Conservation (phyloP, 2,888 invertebrate species). For the Netelia inedita region DNA sequence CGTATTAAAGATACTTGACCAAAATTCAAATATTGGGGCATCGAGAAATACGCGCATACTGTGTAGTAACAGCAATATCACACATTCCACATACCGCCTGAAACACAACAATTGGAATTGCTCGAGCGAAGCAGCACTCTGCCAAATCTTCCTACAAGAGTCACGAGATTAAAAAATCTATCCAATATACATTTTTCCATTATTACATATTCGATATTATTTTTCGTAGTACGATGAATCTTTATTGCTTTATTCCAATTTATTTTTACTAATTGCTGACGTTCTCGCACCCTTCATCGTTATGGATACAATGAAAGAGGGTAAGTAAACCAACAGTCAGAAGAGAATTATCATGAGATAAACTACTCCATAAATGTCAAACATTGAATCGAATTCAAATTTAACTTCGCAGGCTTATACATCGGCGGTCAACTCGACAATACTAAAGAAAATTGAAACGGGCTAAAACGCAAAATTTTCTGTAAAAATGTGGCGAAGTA, state of each 20-base stretch:
- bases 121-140: background rate
- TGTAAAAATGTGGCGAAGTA: too few species aligned
- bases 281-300: too few species aligned
- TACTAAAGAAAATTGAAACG: too few species aligned
- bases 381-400: too few species aligned
- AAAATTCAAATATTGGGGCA: slow-evolving; percentile 51
- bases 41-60: slow-evolving; percentile 1
- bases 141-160: slow-evolving; percentile 2
- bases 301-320: too few species aligned
- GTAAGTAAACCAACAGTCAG: too few species aligned
- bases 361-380: too few species aligned
- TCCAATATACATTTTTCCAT: background rate
- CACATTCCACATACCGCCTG: background rate
- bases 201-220: background rate
- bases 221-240: background rate
- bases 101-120: background rate
- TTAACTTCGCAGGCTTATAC: too few species aligned
- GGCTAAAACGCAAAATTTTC: too few species aligned
- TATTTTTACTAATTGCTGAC: too few species aligned
- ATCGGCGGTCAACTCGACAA: too few species aligned
- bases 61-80: background rate
- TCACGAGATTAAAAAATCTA: slow-evolving; percentile 32
- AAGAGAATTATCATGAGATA: too few species aligned
- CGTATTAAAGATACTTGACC: slow-evolving; percentile 56
- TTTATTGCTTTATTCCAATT: background rate